phyloP scores from a whole-genome alignment of 2,797 vertebrate species.

The Oryzias dopingdopingensis region DNA sequence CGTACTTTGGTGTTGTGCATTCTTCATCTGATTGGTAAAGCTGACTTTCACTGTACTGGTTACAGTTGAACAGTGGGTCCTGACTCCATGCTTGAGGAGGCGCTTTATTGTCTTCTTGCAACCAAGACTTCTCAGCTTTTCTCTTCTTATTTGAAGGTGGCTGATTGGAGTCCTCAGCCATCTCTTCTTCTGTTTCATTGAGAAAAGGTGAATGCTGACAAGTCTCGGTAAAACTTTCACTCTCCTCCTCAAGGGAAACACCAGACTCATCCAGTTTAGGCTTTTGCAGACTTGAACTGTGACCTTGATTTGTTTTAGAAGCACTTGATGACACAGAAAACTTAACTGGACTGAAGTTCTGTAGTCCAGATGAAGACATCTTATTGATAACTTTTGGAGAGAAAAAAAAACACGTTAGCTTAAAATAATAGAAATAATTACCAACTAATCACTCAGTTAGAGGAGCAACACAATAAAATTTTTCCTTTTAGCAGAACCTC shows the following conservation, averaged over 20 bases:
- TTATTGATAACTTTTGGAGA: constrained; percentile 57
- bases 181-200: constrained; percentile 34
- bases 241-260: constrained; percentile 11
- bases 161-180: constrained; percentile 26
- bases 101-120: constrained; percentile 25
- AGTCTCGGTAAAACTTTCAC: constrained; percentile 16
- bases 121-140: constrained; percentile 3
- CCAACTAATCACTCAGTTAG: neutral
- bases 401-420: constrained; percentile 17
- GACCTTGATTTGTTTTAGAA: constrained; percentile 51
- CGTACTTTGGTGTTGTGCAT: neutral
- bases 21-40: constrained; percentile 14
- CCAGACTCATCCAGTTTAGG: constrained; percentile 6
- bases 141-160: constrained; percentile 58
- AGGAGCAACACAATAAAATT: neutral
- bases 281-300: constrained; percentile 12
- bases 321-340: constrained; percentile 9
- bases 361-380: constrained; percentile 40
- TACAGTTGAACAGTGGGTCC: constrained; percentile 29
- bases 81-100: constrained; percentile 37
- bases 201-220: neutral
- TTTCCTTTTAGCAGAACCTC: neutral
- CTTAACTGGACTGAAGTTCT: constrained; percentile 14
- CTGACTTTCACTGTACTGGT: constrained; percentile 43
- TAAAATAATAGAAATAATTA: neutral